Evolutionary conservation across 2,113 vertebrate species (phyloP).

Genomic region (Campylorhamphus procurvoides): DNA sequence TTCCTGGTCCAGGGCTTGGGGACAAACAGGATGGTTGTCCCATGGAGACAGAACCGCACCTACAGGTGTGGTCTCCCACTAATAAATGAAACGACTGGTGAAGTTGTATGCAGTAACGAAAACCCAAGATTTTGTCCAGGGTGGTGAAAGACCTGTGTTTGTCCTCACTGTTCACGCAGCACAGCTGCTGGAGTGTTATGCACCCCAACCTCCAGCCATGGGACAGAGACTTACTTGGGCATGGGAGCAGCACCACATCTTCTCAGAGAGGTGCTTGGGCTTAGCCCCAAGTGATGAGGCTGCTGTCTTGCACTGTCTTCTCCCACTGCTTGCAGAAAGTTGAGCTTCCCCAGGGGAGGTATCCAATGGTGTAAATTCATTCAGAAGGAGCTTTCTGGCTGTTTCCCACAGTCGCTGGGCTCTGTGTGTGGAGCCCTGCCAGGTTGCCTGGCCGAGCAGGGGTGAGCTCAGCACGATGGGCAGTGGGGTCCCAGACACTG

Average conservation of each 20-base stretch:
- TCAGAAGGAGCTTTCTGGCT: neutral
- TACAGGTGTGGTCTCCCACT: neutral
- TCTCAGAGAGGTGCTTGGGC: neutral
- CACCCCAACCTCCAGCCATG: fast-evolving
- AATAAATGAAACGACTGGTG: neutral
- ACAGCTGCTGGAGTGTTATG: neutral
- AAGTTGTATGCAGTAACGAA: neutral
- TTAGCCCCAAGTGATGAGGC: neutral
- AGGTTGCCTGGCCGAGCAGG: fast-evolving
- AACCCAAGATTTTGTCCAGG: neutral
- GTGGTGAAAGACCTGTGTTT: neutral
- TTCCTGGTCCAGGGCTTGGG: neutral
- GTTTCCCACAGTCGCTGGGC: fast-evolving
- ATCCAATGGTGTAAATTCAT: fast-evolving
- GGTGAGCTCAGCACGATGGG: neutral
- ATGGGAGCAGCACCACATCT: neutral
- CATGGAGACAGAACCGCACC: neutral
- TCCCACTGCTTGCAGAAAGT: neutral
- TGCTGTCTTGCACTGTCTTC: neutral
- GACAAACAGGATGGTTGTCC: neutral
- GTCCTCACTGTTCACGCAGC: neutral
- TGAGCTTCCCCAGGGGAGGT: neutral
- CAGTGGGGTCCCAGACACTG: fast-evolving
- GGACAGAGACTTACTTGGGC: neutral
- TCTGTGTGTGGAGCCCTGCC: neutral